Percentiles rank a stretch among this genome's conserved stretches.
These are phyloP conservation scores for Tragelaphus strepsiceros DNA, from an alignment of 2,113 vertebrate genomes.

Conservation along the genomic window DNA sequence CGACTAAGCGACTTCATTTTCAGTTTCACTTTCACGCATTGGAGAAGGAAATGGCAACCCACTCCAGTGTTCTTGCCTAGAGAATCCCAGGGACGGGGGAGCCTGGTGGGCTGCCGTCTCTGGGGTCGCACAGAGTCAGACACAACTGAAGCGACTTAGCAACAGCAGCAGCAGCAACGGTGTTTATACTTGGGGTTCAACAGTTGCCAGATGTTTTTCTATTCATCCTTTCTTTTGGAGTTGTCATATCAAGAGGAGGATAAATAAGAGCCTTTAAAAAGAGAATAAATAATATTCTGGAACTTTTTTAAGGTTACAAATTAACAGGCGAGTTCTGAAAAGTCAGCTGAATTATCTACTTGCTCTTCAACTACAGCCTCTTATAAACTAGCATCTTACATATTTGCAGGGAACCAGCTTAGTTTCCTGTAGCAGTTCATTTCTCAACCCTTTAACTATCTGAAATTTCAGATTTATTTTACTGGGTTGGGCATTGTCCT, in stretches of 20 bases:
- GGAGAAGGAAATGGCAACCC: no score
- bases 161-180: neutral
- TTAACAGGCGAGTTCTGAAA: neutral
- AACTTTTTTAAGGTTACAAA: neutral
- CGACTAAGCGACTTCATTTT: fast-evolving
- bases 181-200: neutral
- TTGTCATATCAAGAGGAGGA: neutral
- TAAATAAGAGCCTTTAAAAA: neutral
- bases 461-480: neutral
- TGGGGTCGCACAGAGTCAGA: no score
- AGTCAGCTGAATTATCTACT: neutral
- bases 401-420: neutral
- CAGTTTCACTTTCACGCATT: no score
- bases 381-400: neutral
- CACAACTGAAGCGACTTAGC: fast-evolving
- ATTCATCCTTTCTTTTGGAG: neutral
- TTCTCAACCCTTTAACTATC: neutral
- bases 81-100: no score
- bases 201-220: neutral
- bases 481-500: neutral
- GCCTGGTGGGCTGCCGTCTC: no score
- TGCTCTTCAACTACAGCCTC: neutral
- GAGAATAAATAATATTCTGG: neutral
- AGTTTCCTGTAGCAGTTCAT: neutral
- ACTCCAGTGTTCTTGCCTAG: no score